These are phyloP conservation scores for Caenorhabditis sp. DNA, from an alignment of 2,888 invertebrate genomes.

Conservation along the genomic window DNA sequence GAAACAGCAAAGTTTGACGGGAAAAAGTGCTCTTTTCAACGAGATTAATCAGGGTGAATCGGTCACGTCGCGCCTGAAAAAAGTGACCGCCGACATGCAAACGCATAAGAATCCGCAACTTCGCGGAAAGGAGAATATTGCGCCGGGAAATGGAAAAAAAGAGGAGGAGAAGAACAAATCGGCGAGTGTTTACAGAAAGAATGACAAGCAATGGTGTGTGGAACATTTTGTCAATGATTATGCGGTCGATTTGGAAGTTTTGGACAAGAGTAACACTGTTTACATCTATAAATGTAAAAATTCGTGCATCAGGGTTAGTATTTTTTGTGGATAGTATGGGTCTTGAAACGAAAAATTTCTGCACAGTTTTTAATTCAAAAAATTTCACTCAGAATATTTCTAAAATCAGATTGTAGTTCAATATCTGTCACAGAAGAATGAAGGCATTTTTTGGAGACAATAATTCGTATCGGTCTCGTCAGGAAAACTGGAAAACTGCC, in stretches of 20 bases:
- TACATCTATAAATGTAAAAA: constrained; percentile 93
- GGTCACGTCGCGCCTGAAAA: constrained; percentile 80
- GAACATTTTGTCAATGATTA: constrained; percentile 76
- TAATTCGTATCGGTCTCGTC: too few species aligned
- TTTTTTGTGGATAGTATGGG: too few species aligned
- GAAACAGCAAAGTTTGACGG: constrained; percentile 70
- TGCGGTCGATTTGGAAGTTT: constrained; percentile 85
- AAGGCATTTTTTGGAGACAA: too few species aligned
- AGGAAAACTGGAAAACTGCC: too few species aligned
- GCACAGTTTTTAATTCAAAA: not conserved
- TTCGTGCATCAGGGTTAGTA: constrained; percentile 79
- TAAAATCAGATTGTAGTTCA: too few species aligned
- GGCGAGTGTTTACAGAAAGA: not conserved
- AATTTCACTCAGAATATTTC: too few species aligned
- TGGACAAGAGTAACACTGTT: constrained; percentile 96
- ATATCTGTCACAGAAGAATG: too few species aligned
- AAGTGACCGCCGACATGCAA: constrained; percentile 87
- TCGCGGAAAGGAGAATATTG: constrained; percentile 72
- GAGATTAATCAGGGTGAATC: constrained; percentile 83
- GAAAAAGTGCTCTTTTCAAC: constrained; percentile 86
- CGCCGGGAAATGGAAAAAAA: not conserved
- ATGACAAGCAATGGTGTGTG: constrained; percentile 89
- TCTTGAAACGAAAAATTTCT: too few species aligned
- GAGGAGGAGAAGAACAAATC: not conserved
- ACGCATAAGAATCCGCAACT: constrained; percentile 95